A percentile compares a stretch with the other conserved stretches of the same genome.
phyloP scores from a whole-genome alignment of 2,797 vertebrate species.

The Eulemur coronatus region DNA sequence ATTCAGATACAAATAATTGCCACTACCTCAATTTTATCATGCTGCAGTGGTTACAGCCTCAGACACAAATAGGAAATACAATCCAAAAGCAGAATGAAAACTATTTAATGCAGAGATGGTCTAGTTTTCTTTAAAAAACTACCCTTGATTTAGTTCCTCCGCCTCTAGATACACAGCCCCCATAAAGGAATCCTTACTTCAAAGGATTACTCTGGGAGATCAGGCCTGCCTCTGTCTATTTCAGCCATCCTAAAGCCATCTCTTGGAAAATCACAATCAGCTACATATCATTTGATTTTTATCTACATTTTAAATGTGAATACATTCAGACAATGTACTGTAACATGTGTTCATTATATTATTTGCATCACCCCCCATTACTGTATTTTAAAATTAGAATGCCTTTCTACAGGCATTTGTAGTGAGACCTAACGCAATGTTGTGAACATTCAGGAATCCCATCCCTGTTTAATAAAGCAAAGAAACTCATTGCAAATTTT shows the following conservation, averaged over 20 bases:
- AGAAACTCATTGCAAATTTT: not conserved
- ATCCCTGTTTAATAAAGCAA: not conserved
- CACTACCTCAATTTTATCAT: not conserved
- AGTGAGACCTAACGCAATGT: not conserved
- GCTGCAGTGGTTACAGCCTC: not conserved
- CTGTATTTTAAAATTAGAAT: slow-evolving; percentile 8
- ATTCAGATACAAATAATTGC: not conserved
- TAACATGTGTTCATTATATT: not conserved
- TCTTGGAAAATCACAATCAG: not conserved
- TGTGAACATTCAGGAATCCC: not conserved
- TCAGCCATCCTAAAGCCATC: not conserved
- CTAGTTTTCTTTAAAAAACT: not conserved
- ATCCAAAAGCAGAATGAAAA: not conserved
- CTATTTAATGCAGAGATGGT: not conserved
- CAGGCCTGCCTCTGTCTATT: not conserved
- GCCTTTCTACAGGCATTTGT: not conserved
- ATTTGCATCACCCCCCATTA: not conserved
- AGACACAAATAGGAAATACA: not conserved
- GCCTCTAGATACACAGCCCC: not conserved
- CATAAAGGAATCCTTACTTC: not conserved
- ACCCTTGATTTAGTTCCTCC: not conserved
- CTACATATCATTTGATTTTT: not conserved
- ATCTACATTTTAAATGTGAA: not conserved
- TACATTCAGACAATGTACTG: not conserved
- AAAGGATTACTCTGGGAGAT: not conserved